phyloP scores from a whole-genome alignment of 2,888 invertebrate species.

The Eumerus sabulonum region DNA sequence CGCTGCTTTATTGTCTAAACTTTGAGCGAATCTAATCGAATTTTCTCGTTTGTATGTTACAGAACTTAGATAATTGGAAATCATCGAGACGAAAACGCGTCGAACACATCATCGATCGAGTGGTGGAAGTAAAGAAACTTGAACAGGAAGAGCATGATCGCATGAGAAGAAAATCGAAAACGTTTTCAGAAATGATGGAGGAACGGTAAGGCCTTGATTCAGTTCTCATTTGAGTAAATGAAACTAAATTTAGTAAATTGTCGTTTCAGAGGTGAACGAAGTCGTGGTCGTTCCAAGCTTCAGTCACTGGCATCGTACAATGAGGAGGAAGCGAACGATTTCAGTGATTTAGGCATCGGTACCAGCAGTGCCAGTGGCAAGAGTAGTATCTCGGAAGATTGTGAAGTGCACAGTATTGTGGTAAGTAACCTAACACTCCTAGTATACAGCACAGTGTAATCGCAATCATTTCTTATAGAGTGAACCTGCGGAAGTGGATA shows the following conservation, averaged over 20 bases:
- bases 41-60: conserved; percentile 70
- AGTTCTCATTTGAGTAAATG: neutral
- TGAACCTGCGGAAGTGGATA: conserved; percentile 81
- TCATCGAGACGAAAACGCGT: conserved; percentile 94
- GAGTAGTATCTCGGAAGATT: conserved; percentile 84
- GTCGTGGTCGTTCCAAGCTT: conserved; percentile 82
- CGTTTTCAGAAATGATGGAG: conserved; percentile 96
- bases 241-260: neutral
- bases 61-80: conserved; percentile 97
- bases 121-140: conserved; percentile 92
- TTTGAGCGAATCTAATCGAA: too few species aligned
- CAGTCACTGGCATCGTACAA: conserved; percentile 85
- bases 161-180: conserved; percentile 89
- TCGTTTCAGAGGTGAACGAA: conserved; percentile 75
- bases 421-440: conserved; percentile 78
- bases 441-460: conserved; percentile 15
- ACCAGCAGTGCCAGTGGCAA: conserved; percentile 83
- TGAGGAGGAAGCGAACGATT: conserved; percentile 90
- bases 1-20: too few species aligned
- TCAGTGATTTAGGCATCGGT: conserved; percentile 90
- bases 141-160: conserved; percentile 88
- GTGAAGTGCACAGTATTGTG: conserved; percentile 83
- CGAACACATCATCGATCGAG: conserved; percentile 93
- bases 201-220: conserved; percentile 83
- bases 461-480: conserved; percentile 79